A percentile compares a stretch with the other conserved stretches of the same genome.
Conservation (phyloP, 2,888 invertebrate genomes). For the Drosophila crucigera region DNA sequence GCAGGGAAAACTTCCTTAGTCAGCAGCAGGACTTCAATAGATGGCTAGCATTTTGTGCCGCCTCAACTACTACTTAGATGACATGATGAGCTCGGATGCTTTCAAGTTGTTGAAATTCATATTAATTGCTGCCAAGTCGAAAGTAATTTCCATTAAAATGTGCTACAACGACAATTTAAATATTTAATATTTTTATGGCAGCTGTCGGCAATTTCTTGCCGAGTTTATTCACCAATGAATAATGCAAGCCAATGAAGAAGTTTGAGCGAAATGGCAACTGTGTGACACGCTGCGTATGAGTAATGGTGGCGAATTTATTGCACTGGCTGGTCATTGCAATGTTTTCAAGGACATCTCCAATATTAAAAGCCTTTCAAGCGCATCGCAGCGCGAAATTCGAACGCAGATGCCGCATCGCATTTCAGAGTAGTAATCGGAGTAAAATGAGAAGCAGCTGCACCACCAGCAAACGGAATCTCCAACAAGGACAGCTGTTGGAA, state of each 20-base stretch:
- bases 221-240: constrained; percentile 67
- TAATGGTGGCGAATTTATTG: constrained; percentile 56
- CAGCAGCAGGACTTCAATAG: constrained; percentile 10
- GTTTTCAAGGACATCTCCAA: constrained; percentile 71
- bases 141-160: constrained; percentile 54
- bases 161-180: constrained; percentile 60
- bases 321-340: constrained; percentile 49
- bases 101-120: constrained; percentile 72
- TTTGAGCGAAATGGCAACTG: constrained; percentile 42
- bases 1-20: neutral
- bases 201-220: constrained; percentile 65
- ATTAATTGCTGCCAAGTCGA: constrained; percentile 72
- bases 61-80: constrained; percentile 48
- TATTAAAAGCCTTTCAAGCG: constrained; percentile 73
- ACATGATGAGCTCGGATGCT: constrained; percentile 58
- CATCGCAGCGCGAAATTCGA: constrained; percentile 76
- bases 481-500: constrained; percentile 71
- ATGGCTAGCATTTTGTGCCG: constrained; percentile 9
- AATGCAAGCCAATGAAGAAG: constrained; percentile 60
- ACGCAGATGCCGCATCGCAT: constrained; percentile 71
- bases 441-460: constrained; percentile 15
- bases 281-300: constrained; percentile 74
- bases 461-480: constrained; percentile 56
- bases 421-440: constrained; percentile 42
- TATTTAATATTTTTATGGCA: constrained; percentile 65